phyloP scores from a whole-genome alignment of 1,140 invertebrate species.

The Caenorhabditis tropicalis region DNA sequence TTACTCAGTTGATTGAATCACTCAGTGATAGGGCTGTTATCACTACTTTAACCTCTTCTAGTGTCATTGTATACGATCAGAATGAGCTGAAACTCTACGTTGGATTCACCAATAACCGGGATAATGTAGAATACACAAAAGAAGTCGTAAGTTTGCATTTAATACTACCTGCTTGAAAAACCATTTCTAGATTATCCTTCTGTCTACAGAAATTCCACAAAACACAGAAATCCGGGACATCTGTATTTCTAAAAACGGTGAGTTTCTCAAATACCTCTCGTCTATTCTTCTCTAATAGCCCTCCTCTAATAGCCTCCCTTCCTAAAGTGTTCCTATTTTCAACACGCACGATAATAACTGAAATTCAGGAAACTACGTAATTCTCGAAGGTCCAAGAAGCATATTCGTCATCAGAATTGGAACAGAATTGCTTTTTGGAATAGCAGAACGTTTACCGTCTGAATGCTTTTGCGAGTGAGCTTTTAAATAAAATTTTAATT shows the following conservation, averaged over 20 bases:
- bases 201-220: not conserved
- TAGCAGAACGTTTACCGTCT: not conserved
- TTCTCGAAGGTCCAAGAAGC: conserved; percentile 7
- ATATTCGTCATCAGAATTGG: conserved; percentile 3
- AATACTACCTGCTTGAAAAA: not conserved
- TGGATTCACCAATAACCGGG: not conserved
- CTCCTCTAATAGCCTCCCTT: too few relatives aligned
- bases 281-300: too few relatives aligned
- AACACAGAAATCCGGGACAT: not conserved
- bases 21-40: not conserved
- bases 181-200: not conserved
- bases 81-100: not conserved
- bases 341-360: too few relatives aligned
- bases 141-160: not conserved
- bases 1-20: not conserved
- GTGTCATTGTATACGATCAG: conserved; percentile 69
- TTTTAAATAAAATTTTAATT: too few relatives aligned
- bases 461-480: conserved; percentile 17
- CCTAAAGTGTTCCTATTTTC: too few relatives aligned
- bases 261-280: too few relatives aligned
- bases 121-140: not conserved
- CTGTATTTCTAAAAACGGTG: not conserved
- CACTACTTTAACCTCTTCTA: not conserved
- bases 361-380: not conserved
- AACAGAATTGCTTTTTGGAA: not conserved